Percentiles rank a stretch among this genome's conserved stretches.
These are phyloP conservation scores for Scaptomyza cyrtandrae DNA, from an alignment of 2,888 invertebrate genomes.

Conservation along the genomic window DNA sequence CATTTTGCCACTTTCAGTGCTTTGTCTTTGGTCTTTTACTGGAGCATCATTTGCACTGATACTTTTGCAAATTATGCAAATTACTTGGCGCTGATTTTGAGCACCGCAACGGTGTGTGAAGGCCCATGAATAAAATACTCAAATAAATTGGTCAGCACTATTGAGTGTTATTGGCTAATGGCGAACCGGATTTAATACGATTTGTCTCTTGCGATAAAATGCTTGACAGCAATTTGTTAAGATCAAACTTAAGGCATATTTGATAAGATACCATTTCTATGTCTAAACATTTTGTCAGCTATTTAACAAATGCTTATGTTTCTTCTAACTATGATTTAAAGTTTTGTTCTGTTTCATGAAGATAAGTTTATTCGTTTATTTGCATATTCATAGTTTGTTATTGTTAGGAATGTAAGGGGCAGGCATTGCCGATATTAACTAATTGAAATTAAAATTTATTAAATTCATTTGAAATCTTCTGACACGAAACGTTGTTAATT, in stretches of 20 bases:
- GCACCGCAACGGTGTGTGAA: slow-evolving; percentile 55
- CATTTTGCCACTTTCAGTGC: slow-evolving; percentile 19
- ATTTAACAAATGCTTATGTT: slow-evolving; percentile 22
- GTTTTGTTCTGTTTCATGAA: neutral
- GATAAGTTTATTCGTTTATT: neutral
- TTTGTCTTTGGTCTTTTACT: slow-evolving; percentile 23
- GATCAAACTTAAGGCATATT: slow-evolving; percentile 46
- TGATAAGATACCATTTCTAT: slow-evolving; percentile 37
- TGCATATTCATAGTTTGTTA: neutral
- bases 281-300: slow-evolving; percentile 21
- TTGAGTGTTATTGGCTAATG: slow-evolving; percentile 30
- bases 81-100: slow-evolving; percentile 65
- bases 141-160: slow-evolving; percentile 41
- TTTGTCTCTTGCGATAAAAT: slow-evolving; percentile 62
- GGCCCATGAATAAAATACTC: slow-evolving; percentile 66
- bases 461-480: too few relatives aligned
- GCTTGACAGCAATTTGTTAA: slow-evolving; percentile 56
- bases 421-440: too few relatives aligned
- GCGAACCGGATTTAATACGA: slow-evolving; percentile 65
- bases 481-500: too few relatives aligned
- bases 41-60: slow-evolving; percentile 53
- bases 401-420: neutral
- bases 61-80: slow-evolving; percentile 74
- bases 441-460: too few relatives aligned
- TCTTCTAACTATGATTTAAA: slow-evolving; percentile 6